Percentiles rank a stretch among this genome's conserved stretches.
These are phyloP conservation scores for Labroides dimidiatus DNA, from an alignment of 2,797 vertebrate genomes.

Conservation along the genomic window DNA sequence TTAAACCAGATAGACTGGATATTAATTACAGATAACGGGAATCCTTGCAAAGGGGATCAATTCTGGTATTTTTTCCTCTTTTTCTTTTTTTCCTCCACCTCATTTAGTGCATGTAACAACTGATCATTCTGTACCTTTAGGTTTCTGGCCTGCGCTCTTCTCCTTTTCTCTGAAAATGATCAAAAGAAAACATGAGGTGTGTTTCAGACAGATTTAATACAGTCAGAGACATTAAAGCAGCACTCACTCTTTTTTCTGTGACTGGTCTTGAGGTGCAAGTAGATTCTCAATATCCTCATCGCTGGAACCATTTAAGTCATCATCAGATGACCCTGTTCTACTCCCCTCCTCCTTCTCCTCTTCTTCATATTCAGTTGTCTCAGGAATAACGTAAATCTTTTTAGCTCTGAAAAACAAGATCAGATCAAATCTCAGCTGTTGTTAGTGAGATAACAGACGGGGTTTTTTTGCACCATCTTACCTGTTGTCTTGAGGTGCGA, in stretches of 20 bases:
- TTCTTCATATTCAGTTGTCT: constrained; percentile 54
- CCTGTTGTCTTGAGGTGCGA: constrained; percentile 68
- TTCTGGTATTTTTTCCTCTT: background rate
- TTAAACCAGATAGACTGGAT: too few species aligned
- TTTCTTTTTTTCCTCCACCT: too few species aligned
- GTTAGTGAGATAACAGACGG: background rate
- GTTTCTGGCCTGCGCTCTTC: constrained; percentile 30
- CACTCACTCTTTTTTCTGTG: constrained; percentile 63
- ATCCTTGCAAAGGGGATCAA: too few species aligned
- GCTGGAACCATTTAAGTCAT: constrained; percentile 35
- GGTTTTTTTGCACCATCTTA: background rate
- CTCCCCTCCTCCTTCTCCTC: constrained; percentile 40
- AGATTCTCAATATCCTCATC: constrained; percentile 79
- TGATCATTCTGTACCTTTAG: constrained; percentile 61
- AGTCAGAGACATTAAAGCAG: background rate
- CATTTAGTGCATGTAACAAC: background rate
- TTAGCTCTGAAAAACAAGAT: constrained; percentile 41
- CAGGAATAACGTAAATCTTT: constrained; percentile 38
- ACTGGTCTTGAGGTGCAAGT: constrained; percentile 71
- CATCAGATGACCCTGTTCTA: constrained; percentile 39
- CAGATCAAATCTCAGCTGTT: accelerated
- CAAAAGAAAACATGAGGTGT: background rate
- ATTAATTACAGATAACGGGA: too few species aligned
- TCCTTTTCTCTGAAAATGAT: constrained; percentile 53
- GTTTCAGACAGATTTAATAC: background rate